phyloP scores from a whole-genome alignment of 2,797 vertebrate genomes.

The Macropus fuliginosus region DNA sequence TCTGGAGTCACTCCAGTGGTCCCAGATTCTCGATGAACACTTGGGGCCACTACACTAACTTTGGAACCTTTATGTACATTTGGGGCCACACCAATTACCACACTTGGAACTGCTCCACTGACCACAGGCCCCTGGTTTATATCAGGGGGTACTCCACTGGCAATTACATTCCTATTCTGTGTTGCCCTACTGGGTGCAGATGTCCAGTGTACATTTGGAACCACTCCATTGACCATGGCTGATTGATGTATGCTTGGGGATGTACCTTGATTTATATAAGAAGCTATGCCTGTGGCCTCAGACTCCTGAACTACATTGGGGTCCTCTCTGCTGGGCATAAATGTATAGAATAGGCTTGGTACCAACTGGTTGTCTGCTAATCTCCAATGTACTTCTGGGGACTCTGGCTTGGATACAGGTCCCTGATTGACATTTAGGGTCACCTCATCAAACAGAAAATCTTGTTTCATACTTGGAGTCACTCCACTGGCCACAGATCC shows the following conservation, averaged over 20 bases:
- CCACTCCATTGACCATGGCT: background rate
- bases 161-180: background rate
- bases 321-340: background rate
- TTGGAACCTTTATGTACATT: fast-evolving
- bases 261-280: background rate
- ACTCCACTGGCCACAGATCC: background rate
- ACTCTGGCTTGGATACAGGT: background rate
- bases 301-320: background rate
- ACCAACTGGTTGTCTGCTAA: background rate
- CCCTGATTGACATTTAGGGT: background rate
- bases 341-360: background rate
- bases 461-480: fast-evolving
- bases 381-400: background rate
- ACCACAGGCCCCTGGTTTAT: background rate
- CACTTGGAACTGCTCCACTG: too few relatives aligned
- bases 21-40: background rate
- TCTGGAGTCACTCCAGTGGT: fast-evolving
- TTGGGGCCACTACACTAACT: background rate
- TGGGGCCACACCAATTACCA: too few relatives aligned
- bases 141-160: fast-evolving
- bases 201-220: background rate
- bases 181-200: background rate
- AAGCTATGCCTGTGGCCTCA: background rate
- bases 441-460: background rate
- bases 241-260: background rate